Evolutionary conservation across 2,113 vertebrate species (phyloP).

Genomic region (Empidonax alnorum): DNA sequence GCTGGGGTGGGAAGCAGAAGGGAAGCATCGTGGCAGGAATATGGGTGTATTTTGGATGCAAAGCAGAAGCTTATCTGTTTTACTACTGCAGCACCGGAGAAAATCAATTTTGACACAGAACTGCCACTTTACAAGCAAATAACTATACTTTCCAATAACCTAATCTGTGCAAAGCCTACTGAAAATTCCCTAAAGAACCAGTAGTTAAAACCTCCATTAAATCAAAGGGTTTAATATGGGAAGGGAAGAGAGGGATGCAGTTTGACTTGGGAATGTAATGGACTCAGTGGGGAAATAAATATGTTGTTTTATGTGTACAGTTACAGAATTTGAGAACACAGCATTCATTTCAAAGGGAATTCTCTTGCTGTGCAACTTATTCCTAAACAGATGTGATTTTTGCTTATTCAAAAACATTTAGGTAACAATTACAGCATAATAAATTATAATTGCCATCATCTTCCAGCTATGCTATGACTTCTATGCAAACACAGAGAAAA

Average conservation of each 20-base stretch:
- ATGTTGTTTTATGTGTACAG: constrained; percentile 81
- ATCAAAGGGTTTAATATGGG: constrained; percentile 88
- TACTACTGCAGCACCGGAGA: constrained; percentile 87
- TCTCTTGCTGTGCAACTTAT: constrained; percentile 80
- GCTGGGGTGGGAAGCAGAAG: constrained; percentile 44
- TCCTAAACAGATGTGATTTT: constrained; percentile 87
- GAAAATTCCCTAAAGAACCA: constrained; percentile 88
- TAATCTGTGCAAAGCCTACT: constrained; percentile 89
- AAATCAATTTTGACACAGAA: constrained; percentile 90
- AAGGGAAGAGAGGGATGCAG: constrained; percentile 80
- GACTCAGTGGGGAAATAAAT: constrained; percentile 83
- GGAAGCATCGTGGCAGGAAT: constrained; percentile 68
- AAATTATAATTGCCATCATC: constrained; percentile 85
- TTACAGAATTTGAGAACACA: constrained; percentile 78
- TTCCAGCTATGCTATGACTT: constrained; percentile 74
- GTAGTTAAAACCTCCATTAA: constrained; percentile 92
- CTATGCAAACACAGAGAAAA: constrained; percentile 79
- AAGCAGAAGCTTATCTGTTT: constrained; percentile 89
- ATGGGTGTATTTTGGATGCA: constrained; percentile 80
- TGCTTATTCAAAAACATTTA: constrained; percentile 88
- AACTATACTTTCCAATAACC: constrained; percentile 92
- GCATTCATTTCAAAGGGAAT: constrained; percentile 81
- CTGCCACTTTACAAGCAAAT: constrained; percentile 89
- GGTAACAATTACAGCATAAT: constrained; percentile 86
- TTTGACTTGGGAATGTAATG: constrained; percentile 82